Evolutionary conservation across 2,888 invertebrate species (phyloP), one percentile per base, ranked within the genome.

Genomic region (Leistus spinibarbis): DNA sequence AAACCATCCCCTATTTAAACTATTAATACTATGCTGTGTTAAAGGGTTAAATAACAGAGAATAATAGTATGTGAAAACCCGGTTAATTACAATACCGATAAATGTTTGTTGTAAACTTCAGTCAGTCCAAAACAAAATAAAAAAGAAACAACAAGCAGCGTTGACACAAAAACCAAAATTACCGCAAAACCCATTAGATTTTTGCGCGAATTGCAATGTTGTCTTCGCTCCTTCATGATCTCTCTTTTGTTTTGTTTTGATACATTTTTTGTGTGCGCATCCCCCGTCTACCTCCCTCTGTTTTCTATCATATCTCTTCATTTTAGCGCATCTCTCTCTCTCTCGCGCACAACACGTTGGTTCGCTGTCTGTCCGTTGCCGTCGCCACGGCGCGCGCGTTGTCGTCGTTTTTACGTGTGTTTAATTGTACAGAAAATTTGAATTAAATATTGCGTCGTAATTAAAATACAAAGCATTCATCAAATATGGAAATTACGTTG

Each of bases 401-500:
- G n/a, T n/a, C n/a, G n/a, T n/a, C n/a, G 78, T 82, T 82, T 82
- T 83, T 82, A 83, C 82, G 82, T 82, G 83, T 83, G 83, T 84
- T 85, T 84, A 85, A 85, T 85, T 85, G 85, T 84, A 83, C 82
- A 83, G 84, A 84, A 85, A 85, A 85, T 85, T 83, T 84, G 85
- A 84, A 85, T 85, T 85, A 84, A 85, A 85, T 85, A 85, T 85
- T 83, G 84, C 83, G 84, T 83, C 81, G 83, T 84, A 85, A 85
- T 85, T 85, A 85, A 85, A 85, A 85, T 84, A 85, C 85, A 85
- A 85, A 85, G 85, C 85, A 81, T 84, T 84, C 85, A 85, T 85
- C 85, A 85, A 85, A 85, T 85, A 85, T 85, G 85, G 79, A 85
- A 84, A 85, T 85, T 82, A 83, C 83, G 84, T 83, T 84, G 83